These are phyloP conservation scores for Ophioninae sp. DNA, from an alignment of 2,888 invertebrate genomes.

Conservation along the genomic window DNA sequence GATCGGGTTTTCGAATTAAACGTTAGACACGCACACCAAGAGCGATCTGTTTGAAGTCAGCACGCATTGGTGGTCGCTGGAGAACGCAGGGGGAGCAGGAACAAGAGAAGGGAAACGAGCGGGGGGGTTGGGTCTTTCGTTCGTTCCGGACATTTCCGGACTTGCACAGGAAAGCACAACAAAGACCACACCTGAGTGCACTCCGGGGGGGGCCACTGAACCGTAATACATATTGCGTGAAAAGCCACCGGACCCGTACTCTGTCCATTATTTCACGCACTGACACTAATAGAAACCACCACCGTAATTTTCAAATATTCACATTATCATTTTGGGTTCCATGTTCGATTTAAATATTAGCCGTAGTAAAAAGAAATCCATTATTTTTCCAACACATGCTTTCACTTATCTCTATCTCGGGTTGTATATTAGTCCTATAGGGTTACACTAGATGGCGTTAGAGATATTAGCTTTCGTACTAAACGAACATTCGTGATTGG, in stretches of 20 bases:
- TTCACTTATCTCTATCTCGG: no score
- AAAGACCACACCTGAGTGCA: constrained; percentile 67
- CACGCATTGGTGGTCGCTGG: constrained; percentile 19
- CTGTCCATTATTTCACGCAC: constrained; percentile 49
- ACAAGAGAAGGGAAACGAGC: not conserved
- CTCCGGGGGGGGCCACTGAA: constrained; percentile 65
- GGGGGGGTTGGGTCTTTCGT: constrained; percentile 44
- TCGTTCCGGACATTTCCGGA: constrained; percentile 65
- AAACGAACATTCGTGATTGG: no score
- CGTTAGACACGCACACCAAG: not conserved
- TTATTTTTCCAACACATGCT: no score
- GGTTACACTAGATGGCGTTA: no score
- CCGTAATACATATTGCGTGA: constrained; percentile 65
- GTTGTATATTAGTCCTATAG: no score
- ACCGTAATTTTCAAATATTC: not conserved
- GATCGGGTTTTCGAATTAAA: not conserved
- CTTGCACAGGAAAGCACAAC: constrained; percentile 65
- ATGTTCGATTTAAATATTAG: not conserved
- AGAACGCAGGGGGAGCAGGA: constrained; percentile 9
- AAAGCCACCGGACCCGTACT: constrained; percentile 53
- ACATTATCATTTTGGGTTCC: not conserved
- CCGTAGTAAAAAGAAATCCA: not conserved
- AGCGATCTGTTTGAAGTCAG: constrained; percentile 34
- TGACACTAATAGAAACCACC: not conserved
- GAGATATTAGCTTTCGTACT: no score